Conservation (phyloP, 2,888 invertebrate genomes). For the Yponomeuta evonymella region DNA sequence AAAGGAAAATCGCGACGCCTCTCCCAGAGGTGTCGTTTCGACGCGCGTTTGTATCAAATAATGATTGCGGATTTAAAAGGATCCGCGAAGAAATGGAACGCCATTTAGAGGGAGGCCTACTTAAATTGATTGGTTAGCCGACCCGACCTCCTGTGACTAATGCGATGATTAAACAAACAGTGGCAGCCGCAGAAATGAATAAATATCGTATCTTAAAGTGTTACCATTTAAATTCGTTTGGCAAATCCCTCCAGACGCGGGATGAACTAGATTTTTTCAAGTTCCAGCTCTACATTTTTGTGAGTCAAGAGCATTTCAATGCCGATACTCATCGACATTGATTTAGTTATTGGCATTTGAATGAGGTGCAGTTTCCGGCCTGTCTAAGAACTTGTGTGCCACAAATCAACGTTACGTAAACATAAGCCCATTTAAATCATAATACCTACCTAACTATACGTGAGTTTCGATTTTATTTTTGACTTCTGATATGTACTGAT, state of each 20-base stretch:
- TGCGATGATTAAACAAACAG: conserved; percentile 34
- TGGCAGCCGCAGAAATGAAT: conserved; percentile 16
- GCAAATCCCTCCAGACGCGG: not conserved
- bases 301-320: no score
- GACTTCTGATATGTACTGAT: no score
- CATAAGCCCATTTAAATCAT: no score
- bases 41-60: conserved; percentile 28
- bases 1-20: conserved; percentile 22
- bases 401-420: no score
- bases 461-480: no score
- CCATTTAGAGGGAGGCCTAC: conserved; percentile 32
- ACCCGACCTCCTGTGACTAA: conserved; percentile 32
- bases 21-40: conserved; percentile 27
- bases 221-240: not conserved
- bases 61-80: conserved; percentile 31
- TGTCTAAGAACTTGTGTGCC: no score
- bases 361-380: no score
- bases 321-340: no score
- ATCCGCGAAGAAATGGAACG: conserved; percentile 29
- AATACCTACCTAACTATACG: no score
- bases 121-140: conserved; percentile 31
- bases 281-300: no score
- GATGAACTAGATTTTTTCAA: not conserved
- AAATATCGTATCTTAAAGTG: not conserved
- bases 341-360: no score